Evolutionary conservation across 2,797 vertebrate species (phyloP).

Genomic region (Tokudaia tokunoshimensis): DNA sequence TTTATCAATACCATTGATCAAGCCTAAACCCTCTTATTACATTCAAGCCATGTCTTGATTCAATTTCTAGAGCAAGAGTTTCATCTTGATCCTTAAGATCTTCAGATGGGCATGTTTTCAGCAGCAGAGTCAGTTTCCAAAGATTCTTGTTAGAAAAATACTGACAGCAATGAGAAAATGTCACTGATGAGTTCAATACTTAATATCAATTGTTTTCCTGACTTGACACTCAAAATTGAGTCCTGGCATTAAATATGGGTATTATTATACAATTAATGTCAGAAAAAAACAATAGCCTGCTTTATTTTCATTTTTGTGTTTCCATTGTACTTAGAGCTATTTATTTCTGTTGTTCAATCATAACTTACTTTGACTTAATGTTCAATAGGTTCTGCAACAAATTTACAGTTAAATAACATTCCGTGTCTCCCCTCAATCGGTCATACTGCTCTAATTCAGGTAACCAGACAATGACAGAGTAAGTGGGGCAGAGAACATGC

Average conservation of each 20-base stretch:
- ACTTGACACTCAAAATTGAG: constrained; percentile 75
- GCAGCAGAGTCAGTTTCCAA: constrained; percentile 51
- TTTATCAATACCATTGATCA: constrained; percentile 28
- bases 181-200: constrained; percentile 65
- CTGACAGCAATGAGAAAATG: constrained; percentile 67
- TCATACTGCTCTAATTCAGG: constrained; percentile 62
- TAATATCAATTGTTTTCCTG: constrained; percentile 80
- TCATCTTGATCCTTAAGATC: not conserved
- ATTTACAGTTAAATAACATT: constrained; percentile 79
- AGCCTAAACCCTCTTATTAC: not conserved
- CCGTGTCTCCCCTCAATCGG: constrained; percentile 65
- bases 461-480: constrained; percentile 71
- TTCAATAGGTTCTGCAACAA: constrained; percentile 73
- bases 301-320: constrained; percentile 84
- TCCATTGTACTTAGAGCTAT: constrained; percentile 71
- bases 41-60: constrained; percentile 42
- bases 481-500: not conserved
- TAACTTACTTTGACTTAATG: constrained; percentile 69
- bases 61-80: not conserved
- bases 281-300: constrained; percentile 78
- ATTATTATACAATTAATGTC: constrained; percentile 82
- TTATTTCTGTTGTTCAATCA: constrained; percentile 75
- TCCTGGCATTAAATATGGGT: constrained; percentile 73
- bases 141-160: constrained; percentile 69
- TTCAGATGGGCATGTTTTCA: constrained; percentile 33